A percentile compares a stretch with the other conserved stretches of the same genome.
Evolutionary conservation across 2,797 vertebrate species (phyloP).

Genomic region (Chaetodon trifasciatus): DNA sequence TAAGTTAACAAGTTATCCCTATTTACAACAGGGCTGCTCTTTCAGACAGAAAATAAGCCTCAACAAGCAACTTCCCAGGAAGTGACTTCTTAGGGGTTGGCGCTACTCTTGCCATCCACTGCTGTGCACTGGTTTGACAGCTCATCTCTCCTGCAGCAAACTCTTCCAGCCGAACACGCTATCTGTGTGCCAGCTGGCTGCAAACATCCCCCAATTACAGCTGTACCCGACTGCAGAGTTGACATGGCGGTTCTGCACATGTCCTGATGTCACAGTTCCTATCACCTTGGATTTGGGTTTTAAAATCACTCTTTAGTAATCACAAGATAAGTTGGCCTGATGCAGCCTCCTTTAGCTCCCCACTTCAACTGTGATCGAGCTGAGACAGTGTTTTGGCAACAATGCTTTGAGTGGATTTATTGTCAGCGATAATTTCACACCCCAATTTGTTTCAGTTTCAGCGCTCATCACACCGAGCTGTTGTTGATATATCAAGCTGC

Average conservation of each 20-base stretch:
- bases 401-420: conserved; percentile 12
- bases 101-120: not conserved
- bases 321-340: not conserved
- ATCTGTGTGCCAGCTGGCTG: conserved; percentile 61
- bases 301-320: not conserved
- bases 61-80: conserved; percentile 26
- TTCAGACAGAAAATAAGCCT: conserved; percentile 28
- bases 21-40: not conserved
- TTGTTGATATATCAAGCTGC: conserved; percentile 23
- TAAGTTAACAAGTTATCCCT: conserved; percentile 33
- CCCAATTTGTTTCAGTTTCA: conserved; percentile 19
- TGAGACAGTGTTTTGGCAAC: conserved; percentile 20
- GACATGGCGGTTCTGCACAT: conserved; percentile 21
- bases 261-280: not conserved
- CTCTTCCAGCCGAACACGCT: conserved; percentile 40
- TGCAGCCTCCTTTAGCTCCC: not conserved
- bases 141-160: conserved; percentile 66
- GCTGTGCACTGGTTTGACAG: conserved; percentile 52
- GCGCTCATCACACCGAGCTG: conserved; percentile 19
- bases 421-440: conserved; percentile 29
- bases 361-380: not conserved
- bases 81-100: conserved; percentile 51
- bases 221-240: conserved; percentile 48
- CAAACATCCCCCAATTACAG: conserved; percentile 70
- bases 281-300: not conserved